phyloP scores from a whole-genome alignment of 2,797 vertebrate species.

The Gadopsis bispinosus region DNA sequence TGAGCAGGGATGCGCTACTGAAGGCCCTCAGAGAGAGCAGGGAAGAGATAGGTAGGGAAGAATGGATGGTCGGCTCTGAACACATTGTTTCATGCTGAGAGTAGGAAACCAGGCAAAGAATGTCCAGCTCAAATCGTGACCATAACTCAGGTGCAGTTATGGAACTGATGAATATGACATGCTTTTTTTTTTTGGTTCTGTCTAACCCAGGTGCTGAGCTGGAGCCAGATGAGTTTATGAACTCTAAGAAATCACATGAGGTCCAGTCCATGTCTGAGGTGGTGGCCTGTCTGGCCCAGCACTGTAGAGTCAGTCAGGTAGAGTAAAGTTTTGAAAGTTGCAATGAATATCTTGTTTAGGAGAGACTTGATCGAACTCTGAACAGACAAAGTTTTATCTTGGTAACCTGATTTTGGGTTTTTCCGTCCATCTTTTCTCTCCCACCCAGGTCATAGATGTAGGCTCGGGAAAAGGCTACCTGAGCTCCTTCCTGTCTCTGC shows the following conservation, averaged over 20 bases:
- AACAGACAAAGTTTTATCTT: not conserved
- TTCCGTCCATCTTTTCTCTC: not conserved
- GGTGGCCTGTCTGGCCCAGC: slow-evolving; percentile 85
- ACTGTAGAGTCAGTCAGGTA: slow-evolving; percentile 90
- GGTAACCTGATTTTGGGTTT: not conserved
- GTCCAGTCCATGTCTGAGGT: slow-evolving; percentile 94
- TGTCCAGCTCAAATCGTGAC: not conserved
- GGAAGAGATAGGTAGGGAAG: slow-evolving; percentile 51
- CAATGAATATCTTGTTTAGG: not conserved
- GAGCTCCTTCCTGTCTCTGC: slow-evolving; percentile 95
- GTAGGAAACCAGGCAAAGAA: slow-evolving; percentile 22
- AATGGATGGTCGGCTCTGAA: not conserved
- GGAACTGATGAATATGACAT: not conserved
- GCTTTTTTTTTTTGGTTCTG: not conserved
- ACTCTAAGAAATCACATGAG: slow-evolving; percentile 97
- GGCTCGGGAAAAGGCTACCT: slow-evolving; percentile 98
- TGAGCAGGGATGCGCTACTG: slow-evolving; percentile 86
- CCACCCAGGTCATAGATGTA: slow-evolving; percentile 92
- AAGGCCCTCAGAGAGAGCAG: slow-evolving; percentile 68
- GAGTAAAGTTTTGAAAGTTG: slow-evolving; percentile 29
- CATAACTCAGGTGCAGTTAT: not conserved
- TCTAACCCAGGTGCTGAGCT: slow-evolving; percentile 74
- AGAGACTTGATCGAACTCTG: not conserved
- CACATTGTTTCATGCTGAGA: slow-evolving; percentile 29
- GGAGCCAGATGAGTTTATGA: slow-evolving; percentile 94